phyloP scores from a whole-genome alignment of 2,113 vertebrate genomes.

The Dinomys branickii region DNA sequence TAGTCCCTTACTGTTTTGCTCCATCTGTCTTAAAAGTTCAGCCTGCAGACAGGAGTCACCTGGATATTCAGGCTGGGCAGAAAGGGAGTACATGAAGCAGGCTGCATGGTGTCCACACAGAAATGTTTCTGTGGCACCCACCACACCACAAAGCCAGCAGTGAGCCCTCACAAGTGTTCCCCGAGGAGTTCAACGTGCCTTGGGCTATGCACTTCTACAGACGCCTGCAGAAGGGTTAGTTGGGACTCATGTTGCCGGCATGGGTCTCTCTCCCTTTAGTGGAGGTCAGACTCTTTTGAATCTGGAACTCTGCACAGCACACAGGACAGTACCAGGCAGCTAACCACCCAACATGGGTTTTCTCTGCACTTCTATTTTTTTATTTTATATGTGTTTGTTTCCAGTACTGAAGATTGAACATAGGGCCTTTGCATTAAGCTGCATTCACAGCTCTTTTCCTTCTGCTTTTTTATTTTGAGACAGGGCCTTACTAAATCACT shows the following conservation, averaged over 20 bases:
- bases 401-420: neutral
- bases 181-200: neutral
- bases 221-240: neutral
- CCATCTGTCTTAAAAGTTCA: neutral
- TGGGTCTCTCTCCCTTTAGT: neutral
- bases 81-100: neutral
- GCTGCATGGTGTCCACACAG: neutral
- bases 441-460: neutral
- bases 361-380: neutral
- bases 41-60: neutral
- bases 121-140: neutral
- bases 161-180: neutral
- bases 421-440: neutral
- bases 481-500: neutral
- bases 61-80: neutral
- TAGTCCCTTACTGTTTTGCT: neutral
- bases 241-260: neutral
- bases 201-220: neutral
- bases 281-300: neutral
- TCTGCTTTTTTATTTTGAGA: neutral
- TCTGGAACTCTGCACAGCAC: neutral
- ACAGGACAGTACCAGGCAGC: neutral
- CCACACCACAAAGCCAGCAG: neutral
- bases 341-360: neutral
- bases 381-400: neutral